phyloP scores from a whole-genome alignment of 2,797 vertebrate species.

The Pipistrellus pygmaeus region DNA sequence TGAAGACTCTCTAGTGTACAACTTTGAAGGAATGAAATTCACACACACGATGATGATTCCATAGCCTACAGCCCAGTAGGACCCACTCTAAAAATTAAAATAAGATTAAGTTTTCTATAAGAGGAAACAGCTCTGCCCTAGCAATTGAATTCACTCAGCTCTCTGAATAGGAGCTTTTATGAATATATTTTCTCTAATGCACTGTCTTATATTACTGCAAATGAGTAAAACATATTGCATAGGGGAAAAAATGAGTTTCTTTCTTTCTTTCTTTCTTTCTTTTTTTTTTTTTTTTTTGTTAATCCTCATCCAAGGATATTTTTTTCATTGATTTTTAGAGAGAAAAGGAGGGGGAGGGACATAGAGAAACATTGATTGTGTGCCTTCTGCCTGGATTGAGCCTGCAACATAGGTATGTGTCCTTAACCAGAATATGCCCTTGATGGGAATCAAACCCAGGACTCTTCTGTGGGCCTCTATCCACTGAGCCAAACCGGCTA shows the following conservation, averaged over 20 bases:
- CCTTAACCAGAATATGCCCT: too few relatives aligned
- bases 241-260: not conserved
- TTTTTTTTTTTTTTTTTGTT: not conserved
- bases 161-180: slow-evolving; percentile 50
- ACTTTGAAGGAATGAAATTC: slow-evolving; percentile 61
- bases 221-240: not conserved
- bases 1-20: slow-evolving; percentile 7
- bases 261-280: not conserved
- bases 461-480: too few relatives aligned
- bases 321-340: not conserved
- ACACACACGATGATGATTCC: slow-evolving; percentile 40
- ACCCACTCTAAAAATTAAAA: slow-evolving; percentile 75
- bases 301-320: too few relatives aligned
- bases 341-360: too few relatives aligned
- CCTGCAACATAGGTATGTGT: too few relatives aligned
- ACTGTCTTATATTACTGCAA: slow-evolving; percentile 29
- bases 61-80: slow-evolving; percentile 53
- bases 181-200: not conserved
- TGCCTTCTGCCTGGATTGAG: too few relatives aligned
- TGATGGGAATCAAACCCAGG: too few relatives aligned
- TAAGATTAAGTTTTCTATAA: slow-evolving; percentile 64
- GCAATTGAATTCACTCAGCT: slow-evolving; percentile 32
- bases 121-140: slow-evolving; percentile 49
- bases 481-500: too few relatives aligned
- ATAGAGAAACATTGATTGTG: too few relatives aligned